Evolutionary conservation across 2,888 invertebrate species (phyloP).

Genomic region (Drosophila eohydei): DNA sequence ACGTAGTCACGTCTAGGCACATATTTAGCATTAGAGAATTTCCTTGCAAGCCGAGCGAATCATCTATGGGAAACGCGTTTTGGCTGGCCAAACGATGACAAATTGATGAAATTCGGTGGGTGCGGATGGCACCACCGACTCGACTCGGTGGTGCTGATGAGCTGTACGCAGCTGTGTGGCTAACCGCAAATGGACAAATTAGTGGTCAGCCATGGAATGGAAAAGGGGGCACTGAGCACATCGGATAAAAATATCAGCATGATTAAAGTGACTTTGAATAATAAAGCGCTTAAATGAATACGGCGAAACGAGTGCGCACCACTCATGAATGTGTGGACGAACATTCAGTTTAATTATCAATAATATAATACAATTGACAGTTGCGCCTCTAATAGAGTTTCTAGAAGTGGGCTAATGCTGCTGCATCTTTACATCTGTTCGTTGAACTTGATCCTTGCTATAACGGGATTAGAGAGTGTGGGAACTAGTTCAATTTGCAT

Average conservation of each 20-base stretch:
- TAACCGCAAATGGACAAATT: conserved; percentile 62
- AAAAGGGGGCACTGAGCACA: conserved; percentile 62
- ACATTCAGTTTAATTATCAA: conserved; percentile 24
- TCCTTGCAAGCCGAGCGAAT: conserved; percentile 25
- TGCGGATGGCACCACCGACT: conserved; percentile 56
- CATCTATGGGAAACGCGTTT: conserved; percentile 46
- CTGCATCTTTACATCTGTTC: background rate
- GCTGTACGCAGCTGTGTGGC: conserved; percentile 16
- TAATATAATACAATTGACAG: conserved; percentile 8
- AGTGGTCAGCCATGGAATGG: conserved; percentile 45
- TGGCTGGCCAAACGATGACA: conserved; percentile 51
- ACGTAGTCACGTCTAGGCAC: conserved; percentile 34
- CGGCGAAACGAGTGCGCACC: background rate
- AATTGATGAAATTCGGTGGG: conserved; percentile 40
- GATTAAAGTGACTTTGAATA: conserved; percentile 78
- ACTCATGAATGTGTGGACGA: conserved; percentile 13
- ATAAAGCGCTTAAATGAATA: conserved; percentile 60
- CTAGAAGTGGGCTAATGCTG: background rate
- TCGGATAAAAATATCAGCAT: conserved; percentile 74
- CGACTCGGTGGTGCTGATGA: background rate
- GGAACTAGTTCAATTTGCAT: background rate
- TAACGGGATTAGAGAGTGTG: background rate
- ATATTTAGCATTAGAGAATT: conserved; percentile 24
- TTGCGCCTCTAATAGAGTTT: background rate
- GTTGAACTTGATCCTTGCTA: background rate